Percentiles rank a stretch among this genome's conserved stretches.
Conservation (phyloP, 2,113 vertebrate species). For the Myotis davidii region DNA sequence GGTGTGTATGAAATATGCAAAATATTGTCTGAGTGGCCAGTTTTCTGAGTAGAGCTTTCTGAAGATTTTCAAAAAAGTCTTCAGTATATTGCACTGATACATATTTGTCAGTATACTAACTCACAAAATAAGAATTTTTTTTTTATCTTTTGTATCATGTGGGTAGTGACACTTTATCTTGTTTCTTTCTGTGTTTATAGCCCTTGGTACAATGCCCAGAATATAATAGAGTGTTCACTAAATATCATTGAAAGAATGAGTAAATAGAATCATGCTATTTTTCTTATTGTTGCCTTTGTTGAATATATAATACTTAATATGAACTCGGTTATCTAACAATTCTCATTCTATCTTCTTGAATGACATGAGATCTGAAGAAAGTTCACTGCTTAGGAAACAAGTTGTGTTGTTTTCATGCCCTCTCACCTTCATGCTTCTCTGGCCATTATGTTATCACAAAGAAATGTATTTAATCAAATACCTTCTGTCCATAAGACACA, state of each 20-base stretch:
- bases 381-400: neutral
- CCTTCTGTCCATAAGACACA: constrained; percentile 70
- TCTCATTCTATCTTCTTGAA: neutral
- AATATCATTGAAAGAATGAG: neutral
- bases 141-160: neutral
- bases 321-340: neutral
- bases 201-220: neutral
- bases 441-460: constrained; percentile 62
- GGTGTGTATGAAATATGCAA: neutral
- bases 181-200: neutral
- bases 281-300: neutral
- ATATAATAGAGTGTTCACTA: neutral
- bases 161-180: neutral
- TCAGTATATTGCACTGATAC: neutral
- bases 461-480: constrained; percentile 78
- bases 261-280: neutral
- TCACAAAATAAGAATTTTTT: neutral
- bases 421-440: constrained; percentile 58
- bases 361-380: neutral
- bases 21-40: neutral
- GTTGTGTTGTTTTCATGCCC: neutral
- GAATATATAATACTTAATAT: neutral
- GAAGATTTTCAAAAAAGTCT: neutral
- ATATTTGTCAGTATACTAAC: neutral
- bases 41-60: neutral